Evolutionary conservation across 2,888 invertebrate species (phyloP).

Genomic region (Nowickia ferox): DNA sequence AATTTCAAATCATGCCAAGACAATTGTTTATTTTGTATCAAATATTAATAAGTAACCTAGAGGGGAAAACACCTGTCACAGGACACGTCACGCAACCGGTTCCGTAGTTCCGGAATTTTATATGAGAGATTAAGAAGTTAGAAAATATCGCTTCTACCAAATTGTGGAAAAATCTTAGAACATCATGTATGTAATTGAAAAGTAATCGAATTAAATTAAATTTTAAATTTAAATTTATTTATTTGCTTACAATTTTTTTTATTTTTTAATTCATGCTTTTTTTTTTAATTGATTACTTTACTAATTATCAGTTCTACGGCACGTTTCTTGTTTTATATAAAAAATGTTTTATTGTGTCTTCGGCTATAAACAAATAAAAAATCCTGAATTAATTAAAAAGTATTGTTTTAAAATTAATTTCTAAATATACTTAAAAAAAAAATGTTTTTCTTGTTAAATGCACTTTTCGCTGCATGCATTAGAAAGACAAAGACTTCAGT

Average conservation of each 20-base stretch:
- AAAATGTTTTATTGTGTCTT: constrained; percentile 9
- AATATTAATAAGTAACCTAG: no score
- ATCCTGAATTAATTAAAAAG: constrained; percentile 28
- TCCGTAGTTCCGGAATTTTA: no score
- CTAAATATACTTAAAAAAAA: constrained; percentile 11
- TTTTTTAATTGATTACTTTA: background rate
- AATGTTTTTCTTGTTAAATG: background rate
- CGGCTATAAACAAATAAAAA: constrained; percentile 3
- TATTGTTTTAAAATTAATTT: constrained; percentile 28
- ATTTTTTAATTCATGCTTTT: constrained; percentile 2
- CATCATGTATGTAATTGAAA: no score
- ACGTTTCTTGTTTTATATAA: constrained; percentile 5
- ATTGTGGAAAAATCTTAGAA: no score
- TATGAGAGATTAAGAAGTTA: no score
- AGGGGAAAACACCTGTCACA: no score
- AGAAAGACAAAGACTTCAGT: background rate
- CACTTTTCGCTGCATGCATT: background rate
- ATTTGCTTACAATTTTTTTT: background rate
- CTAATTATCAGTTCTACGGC: constrained; percentile 3
- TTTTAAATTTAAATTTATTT: no score
- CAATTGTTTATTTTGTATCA: no score
- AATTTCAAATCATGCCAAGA: no score
- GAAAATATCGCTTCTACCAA: no score
- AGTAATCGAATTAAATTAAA: no score
- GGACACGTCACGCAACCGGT: no score